phyloP scores from a whole-genome alignment of 1,140 invertebrate genomes.

The Pseudomyrmex gracilis region DNA sequence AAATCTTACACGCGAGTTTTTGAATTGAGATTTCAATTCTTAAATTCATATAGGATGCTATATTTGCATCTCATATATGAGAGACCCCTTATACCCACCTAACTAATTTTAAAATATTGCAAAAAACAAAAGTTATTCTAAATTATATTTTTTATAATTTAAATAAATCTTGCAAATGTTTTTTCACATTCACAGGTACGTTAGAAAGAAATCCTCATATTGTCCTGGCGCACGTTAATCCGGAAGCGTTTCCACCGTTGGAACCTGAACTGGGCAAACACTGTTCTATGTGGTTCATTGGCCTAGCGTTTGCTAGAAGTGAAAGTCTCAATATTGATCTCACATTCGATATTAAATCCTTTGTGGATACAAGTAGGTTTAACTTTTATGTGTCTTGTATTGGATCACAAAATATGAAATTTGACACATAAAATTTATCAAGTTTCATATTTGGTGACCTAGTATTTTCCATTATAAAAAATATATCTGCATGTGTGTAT shows the following conservation, averaged over 20 bases:
- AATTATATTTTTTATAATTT: no score
- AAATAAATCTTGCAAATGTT: no score
- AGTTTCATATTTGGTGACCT: no score
- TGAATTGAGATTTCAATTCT: no score
- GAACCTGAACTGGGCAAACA: slow-evolving; percentile 82
- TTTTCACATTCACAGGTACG: slow-evolving; percentile 85
- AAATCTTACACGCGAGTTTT: no score
- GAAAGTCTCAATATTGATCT: slow-evolving; percentile 96
- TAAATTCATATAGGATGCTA: no score
- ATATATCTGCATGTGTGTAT: not conserved
- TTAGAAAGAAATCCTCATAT: slow-evolving; percentile 97
- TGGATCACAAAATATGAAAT: not conserved
- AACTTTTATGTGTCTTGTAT: slow-evolving; percentile 6
- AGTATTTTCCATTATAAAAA: no score
- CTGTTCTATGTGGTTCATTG: slow-evolving; percentile 98
- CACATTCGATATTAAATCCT: slow-evolving; percentile 95
- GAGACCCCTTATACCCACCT: no score
- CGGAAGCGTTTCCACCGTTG: slow-evolving; percentile 91
- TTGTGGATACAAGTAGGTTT: slow-evolving; percentile 90
- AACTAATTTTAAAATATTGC: no score
- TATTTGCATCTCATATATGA: no score
- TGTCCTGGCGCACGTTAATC: slow-evolving; percentile 97
- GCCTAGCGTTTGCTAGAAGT: slow-evolving; percentile 95
- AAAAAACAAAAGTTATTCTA: no score
- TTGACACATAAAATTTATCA: no score